Evolutionary conservation across 2,888 invertebrate genomes (phyloP).

Genomic region (Acanthosepion lycidas): DNA sequence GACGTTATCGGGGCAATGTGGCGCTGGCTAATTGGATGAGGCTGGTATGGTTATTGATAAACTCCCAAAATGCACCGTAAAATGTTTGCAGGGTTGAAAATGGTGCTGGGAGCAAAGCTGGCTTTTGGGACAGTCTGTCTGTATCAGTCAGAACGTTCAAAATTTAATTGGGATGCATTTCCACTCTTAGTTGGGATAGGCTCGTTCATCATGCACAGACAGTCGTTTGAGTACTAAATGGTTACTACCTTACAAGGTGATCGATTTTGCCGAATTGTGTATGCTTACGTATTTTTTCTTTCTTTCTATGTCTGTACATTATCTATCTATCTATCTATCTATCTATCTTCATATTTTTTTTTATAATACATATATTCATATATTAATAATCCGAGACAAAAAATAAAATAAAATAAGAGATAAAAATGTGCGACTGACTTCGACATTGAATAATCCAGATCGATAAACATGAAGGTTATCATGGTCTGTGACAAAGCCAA

Average conservation of each 20-base stretch:
- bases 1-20: neutral
- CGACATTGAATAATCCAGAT: too few species aligned
- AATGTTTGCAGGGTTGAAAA: neutral
- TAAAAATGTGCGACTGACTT: too few species aligned
- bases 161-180: neutral
- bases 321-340: neutral
- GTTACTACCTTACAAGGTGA: neutral
- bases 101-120: neutral
- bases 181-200: neutral
- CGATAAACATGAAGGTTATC: too few species aligned
- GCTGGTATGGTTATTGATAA: neutral
- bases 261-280: neutral
- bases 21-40: neutral
- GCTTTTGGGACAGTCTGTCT: neutral
- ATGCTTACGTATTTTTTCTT: neutral
- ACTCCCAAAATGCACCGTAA: neutral
- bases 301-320: too few species aligned
- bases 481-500: too few species aligned
- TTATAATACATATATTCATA: too few species aligned
- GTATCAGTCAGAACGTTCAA: neutral
- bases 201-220: neutral
- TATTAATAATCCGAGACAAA: too few species aligned
- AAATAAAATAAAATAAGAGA: too few species aligned
- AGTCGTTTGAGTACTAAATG: neutral
- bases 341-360: neutral